Percentiles rank a stretch among this genome's conserved stretches.
These are phyloP conservation scores for Python bivittatus DNA, from an alignment of 2,113 vertebrate genomes.

Conservation along the genomic window DNA sequence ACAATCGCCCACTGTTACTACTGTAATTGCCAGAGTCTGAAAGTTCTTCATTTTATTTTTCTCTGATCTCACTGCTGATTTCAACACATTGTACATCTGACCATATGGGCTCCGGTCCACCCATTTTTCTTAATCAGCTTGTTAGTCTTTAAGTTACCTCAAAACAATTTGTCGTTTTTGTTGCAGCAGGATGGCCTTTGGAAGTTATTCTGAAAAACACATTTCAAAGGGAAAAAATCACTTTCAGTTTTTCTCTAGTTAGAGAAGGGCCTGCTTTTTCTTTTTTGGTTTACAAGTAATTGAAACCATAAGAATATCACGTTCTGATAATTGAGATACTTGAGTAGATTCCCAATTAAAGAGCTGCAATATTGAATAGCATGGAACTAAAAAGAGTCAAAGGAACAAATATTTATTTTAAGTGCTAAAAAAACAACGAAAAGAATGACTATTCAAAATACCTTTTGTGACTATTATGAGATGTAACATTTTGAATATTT, in stretches of 20 bases:
- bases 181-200: not conserved
- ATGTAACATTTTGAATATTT: not conserved
- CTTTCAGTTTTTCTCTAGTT: not conserved
- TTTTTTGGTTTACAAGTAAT: not conserved
- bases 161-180: not conserved
- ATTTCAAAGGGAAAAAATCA: not conserved
- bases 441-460: not conserved
- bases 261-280: conserved; percentile 29
- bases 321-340: not conserved
- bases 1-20: not conserved
- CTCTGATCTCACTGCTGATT: not conserved
- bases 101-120: not conserved
- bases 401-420: conserved; percentile 14
- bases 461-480: not conserved
- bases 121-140: not conserved
- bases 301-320: not conserved
- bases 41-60: not conserved
- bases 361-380: not conserved
- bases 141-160: not conserved
- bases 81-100: not conserved
- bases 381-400: not conserved
- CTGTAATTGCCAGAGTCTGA: not conserved
- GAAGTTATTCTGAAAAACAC: not conserved
- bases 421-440: not conserved
- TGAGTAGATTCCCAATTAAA: conserved; percentile 17